Percentiles rank a stretch among this genome's conserved stretches.
phyloP scores from a whole-genome alignment of 2,888 invertebrate species.

The Dendrolimus pini region DNA sequence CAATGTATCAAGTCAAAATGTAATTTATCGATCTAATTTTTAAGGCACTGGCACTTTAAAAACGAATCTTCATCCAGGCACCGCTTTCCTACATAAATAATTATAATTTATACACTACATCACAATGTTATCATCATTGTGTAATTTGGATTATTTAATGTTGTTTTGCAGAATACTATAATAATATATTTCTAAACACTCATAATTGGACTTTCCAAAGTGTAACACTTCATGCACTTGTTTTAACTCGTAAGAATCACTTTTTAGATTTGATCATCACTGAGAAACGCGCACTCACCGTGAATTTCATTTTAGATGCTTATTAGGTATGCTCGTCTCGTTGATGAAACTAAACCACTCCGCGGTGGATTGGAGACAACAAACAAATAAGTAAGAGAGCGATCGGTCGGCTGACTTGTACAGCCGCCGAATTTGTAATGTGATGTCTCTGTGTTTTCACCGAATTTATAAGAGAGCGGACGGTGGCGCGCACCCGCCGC shows the following conservation, averaged over 20 bases:
- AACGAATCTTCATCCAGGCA: too few species aligned
- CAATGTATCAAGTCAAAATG: background rate
- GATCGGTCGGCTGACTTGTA: constrained; percentile 56
- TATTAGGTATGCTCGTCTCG: constrained; percentile 51
- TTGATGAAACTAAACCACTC: constrained; percentile 65
- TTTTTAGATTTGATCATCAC: constrained; percentile 14
- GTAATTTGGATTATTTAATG: too few species aligned
- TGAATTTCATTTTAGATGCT: constrained; percentile 70
- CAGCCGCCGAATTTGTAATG: constrained; percentile 75
- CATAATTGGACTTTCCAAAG: background rate
- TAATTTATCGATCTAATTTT: too few species aligned
- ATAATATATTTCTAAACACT: background rate
- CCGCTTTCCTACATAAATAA: background rate
- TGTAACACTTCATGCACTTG: constrained; percentile 23
- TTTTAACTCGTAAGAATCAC: constrained; percentile 8
- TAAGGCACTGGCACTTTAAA: too few species aligned
- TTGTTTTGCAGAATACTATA: too few species aligned
- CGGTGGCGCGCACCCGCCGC: constrained; percentile 45
- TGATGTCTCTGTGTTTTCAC: constrained; percentile 65
- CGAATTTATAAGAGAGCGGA: constrained; percentile 72
- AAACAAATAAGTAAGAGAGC: constrained; percentile 34
- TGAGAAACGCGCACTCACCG: constrained; percentile 64
- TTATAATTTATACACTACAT: background rate
- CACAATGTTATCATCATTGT: background rate
- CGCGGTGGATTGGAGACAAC: constrained; percentile 43